Conservation (phyloP, 30 jellyfish, hydroid and myxozoan genomes). For the Rhopilema esculentum region DNA sequence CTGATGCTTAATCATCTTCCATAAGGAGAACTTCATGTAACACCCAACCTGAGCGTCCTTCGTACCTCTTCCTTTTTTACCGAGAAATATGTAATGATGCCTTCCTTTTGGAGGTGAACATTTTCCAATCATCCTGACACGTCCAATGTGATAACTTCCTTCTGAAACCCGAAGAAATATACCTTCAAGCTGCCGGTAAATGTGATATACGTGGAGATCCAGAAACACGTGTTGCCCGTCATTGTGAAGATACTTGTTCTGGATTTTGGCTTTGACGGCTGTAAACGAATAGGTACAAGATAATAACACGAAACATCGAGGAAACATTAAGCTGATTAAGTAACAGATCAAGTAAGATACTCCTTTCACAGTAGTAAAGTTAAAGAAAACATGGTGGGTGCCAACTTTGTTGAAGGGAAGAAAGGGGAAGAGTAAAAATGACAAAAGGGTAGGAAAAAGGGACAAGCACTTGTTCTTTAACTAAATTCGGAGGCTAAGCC, state of each 20-base stretch:
- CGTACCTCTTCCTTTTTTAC: neutral
- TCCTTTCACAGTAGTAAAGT: too few relatives aligned
- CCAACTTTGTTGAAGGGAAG: too few relatives aligned
- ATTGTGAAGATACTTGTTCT: constrained; percentile 40
- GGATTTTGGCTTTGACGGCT: constrained; percentile 55
- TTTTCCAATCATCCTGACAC: constrained; percentile 42
- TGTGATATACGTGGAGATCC: constrained; percentile 53
- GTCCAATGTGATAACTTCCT: constrained; percentile 37
- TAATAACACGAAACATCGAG: neutral
- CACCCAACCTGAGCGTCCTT: constrained; percentile 20
- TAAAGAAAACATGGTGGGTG: too few relatives aligned
- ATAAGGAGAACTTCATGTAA: constrained; percentile 30
- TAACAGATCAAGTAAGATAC: too few relatives aligned
- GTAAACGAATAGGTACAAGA: neutral
- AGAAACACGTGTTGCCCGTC: constrained; percentile 26
- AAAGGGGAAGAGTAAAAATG: too few relatives aligned
- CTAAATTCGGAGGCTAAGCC: too few relatives aligned
- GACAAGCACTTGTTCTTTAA: too few relatives aligned
- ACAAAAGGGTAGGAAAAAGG: too few relatives aligned
- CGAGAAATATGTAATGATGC: constrained; percentile 28
- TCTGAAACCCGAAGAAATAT: constrained; percentile 4
- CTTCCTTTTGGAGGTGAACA: constrained; percentile 58
- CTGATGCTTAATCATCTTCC: constrained; percentile 29
- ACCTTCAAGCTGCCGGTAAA: constrained; percentile 3
- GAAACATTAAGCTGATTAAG: neutral